These are phyloP conservation scores for Ceyx erithaca DNA, from an alignment of 2,797 vertebrate species.

Conservation along the genomic window DNA sequence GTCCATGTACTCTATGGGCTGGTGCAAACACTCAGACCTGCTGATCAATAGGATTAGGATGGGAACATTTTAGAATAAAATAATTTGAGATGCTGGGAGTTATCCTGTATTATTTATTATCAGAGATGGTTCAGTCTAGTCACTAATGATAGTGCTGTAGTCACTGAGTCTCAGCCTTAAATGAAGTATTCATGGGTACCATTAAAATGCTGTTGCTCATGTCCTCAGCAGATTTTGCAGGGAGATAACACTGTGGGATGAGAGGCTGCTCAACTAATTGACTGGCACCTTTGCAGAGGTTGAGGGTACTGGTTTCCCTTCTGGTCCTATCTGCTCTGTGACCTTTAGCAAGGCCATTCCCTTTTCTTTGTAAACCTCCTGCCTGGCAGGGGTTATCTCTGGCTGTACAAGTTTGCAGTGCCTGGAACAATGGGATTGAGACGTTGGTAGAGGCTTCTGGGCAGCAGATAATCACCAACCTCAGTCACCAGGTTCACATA, in stretches of 20 bases:
- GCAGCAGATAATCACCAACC: constrained; percentile 13
- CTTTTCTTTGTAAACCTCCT: neutral
- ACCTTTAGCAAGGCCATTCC: neutral
- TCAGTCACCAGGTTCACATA: neutral
- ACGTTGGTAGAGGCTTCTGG: neutral
- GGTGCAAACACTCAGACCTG: constrained; percentile 21
- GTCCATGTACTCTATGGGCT: neutral
- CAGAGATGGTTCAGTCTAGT: neutral
- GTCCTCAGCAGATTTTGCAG: neutral
- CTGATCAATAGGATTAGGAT: constrained; percentile 6
- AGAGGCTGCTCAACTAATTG: neutral
- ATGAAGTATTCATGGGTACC: constrained; percentile 38
- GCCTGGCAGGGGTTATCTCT: neutral
- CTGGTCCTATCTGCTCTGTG: neutral
- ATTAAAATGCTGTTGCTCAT: constrained; percentile 3
- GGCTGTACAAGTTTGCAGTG: neutral
- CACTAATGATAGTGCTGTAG: constrained; percentile 31
- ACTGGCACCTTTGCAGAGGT: neutral
- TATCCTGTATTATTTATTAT: constrained; percentile 50
- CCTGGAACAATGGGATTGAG: neutral
- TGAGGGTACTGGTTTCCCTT: neutral
- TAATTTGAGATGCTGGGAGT: constrained; percentile 12
- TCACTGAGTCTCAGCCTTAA: constrained; percentile 20
- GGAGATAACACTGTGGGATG: neutral
- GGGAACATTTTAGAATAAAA: constrained; percentile 19